Base-by-base conservation (phyloP, 2,797 vertebrate species). In the Lateolabrax maculatus region DNA sequence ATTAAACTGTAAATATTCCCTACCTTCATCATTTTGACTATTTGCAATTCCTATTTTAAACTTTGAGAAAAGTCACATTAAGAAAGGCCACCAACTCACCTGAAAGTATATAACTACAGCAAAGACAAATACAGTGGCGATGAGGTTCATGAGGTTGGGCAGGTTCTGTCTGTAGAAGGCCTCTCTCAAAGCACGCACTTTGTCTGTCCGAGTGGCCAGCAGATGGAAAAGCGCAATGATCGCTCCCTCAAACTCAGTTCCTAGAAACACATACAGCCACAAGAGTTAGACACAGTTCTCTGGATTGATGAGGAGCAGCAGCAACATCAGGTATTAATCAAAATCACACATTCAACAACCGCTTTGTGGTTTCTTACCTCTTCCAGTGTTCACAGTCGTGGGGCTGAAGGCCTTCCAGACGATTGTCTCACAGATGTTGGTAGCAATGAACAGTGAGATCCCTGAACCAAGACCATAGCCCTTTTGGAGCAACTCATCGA, bases 401-500 rank as follows among this genome's bases (percentile, higher is more conserved):
- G 98, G 98, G 83, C 98, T 99, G 92, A 99, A 99, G 0, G 98
- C 98, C 82, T 99, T 99, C 98, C 98, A 99, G 8, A 99, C 98
- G 1, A 99, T 99, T 10, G 98, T 99, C 94, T 99, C 98, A 68
- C 98, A 99, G 90, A 99, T 99, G 91, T 99, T 99, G 39, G 98
- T 99, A 21, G 98, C 98, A n/a, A 99, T 99, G 89, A 99, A 99
- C 66, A 99, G 96, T 6, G 98, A 99, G 78, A 99, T 99, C 0
- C 98, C 98, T 52, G 98, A 99, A 65, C 98, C 98, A 5, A 99
- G 95, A 43, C 98, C 98, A 0, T 99, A 99, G 4, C 98, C 98
- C 62, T 99, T 99, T 81, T 99, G 98, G 0, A 99, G 95, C 74
- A 99, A 90, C 89, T 99, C 98, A 68, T 99, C 98, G 93, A 99